Conservation (phyloP, 1,140 invertebrate species). For the Trachymyrmex septentrionalis region DNA sequence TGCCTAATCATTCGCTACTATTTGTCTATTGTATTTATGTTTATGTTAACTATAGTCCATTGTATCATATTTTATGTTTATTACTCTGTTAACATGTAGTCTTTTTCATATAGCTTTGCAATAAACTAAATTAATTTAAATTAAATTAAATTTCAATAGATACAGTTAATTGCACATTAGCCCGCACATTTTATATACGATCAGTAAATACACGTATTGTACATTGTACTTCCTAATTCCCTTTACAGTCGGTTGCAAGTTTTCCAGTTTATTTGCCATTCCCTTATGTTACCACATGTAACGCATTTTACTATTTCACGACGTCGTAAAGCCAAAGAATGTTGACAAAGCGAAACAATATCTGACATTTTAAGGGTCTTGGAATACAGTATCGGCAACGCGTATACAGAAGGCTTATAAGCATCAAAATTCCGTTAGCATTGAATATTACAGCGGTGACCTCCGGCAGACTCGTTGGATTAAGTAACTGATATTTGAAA, state of each 20-base stretch:
- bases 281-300: not conserved
- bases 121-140: no score
- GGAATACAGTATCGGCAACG: not conserved
- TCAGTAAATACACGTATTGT: not conserved
- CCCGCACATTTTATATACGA: not conserved
- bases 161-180: not conserved
- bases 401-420: not conserved
- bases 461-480: not conserved
- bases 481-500: constrained; percentile 10
- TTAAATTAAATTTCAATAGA: not conserved
- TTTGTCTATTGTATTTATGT: no score
- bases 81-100: no score
- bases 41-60: no score
- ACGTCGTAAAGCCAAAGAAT: constrained; percentile 15
- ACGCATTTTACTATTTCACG: constrained; percentile 13
- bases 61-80: no score
- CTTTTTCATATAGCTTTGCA: no score
- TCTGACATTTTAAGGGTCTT: constrained; percentile 23
- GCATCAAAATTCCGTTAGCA: constrained; percentile 24
- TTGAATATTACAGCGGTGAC: constrained; percentile 8
- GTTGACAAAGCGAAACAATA: constrained; percentile 23
- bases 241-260: not conserved
- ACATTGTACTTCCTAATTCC: not conserved
- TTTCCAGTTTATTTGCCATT: not conserved
- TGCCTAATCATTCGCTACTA: no score